phyloP scores from a whole-genome alignment of 2,888 invertebrate genomes.

The Anoplius nigerrimus region DNA sequence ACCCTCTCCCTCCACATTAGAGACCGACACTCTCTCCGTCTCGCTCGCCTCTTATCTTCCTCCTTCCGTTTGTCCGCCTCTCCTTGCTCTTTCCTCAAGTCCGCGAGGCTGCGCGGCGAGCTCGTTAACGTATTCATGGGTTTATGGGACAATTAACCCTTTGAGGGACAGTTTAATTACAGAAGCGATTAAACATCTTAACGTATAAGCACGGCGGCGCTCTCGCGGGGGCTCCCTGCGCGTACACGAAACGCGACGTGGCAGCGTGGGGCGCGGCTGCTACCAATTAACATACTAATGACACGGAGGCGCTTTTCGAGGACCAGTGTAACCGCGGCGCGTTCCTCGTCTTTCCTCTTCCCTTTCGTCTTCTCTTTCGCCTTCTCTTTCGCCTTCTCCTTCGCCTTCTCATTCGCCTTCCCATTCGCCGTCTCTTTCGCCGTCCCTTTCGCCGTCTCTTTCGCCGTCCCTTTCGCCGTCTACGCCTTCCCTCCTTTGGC shows the following conservation, averaged over 20 bases:
- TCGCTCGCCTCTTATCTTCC: conserved; percentile 13
- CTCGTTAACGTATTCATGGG: conserved; percentile 74
- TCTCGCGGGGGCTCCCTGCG: conserved; percentile 39
- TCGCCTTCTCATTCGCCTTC: too few relatives aligned
- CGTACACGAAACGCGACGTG: conserved; percentile 64
- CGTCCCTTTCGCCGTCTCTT: too few relatives aligned
- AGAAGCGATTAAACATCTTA: conserved; percentile 75
- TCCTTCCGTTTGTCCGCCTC: conserved; percentile 17
- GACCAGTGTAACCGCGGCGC: conserved; percentile 52
- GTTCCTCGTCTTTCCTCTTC: too few relatives aligned
- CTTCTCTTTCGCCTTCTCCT: too few relatives aligned
- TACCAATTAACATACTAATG: conserved; percentile 74
- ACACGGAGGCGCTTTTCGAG: conserved; percentile 64
- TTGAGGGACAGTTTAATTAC: conserved; percentile 75
- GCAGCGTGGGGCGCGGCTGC: conserved; percentile 59
- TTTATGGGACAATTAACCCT: conserved; percentile 75
- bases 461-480: too few relatives aligned
- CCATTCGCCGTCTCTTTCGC: not conserved
- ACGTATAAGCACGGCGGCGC: conserved; percentile 69
- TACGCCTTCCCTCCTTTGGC: conserved; percentile 4
- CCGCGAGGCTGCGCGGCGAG: conserved; percentile 52
- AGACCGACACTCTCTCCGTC: conserved; percentile 8
- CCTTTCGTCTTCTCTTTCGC: too few relatives aligned
- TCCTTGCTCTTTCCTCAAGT: conserved; percentile 53
- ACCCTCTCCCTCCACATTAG: conserved; percentile 15